Evolutionary conservation across 2,888 invertebrate species (phyloP), one percentile per base, ranked within the genome.

Genomic region (Microctonus brassicae): DNA sequence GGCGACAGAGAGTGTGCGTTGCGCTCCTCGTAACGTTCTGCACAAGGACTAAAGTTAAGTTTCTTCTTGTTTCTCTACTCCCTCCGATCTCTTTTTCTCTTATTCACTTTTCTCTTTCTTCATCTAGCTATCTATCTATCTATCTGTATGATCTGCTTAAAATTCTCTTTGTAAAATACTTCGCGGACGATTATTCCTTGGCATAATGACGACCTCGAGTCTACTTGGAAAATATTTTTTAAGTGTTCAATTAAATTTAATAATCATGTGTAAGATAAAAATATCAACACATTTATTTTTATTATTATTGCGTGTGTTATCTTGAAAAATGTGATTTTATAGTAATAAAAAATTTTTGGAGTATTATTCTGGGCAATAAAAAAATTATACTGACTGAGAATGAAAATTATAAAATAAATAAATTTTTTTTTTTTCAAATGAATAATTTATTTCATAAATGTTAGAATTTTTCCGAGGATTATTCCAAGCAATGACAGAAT

Each of bases 1-100:
- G 58, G 60, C 47, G 33, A 53, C 66, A n/a, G n/a, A 71, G 71
- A 61, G 66, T 52, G 61, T 22, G 62, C 78, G 79, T 77, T 77
- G 74, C 72, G 78, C 57, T 39, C 20, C 20, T n/a, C 58, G 26
- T 29, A 47, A 33, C 33, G n/a, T 47, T 42, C 24, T 57, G 24
- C n/a, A 39, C 29, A 39, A 66, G 26, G 55, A 57, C 66, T 39
- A 57, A 57, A 33, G 34, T 57, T 34, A 58, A 58, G 36, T 57
- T 64, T 64, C 52, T 52, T 29, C 26, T 4, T 24, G 17, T 42
- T 29, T 52, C 29, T 29, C 29, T 34, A 53, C 24, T 13, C 57
- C 29, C 24, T 34, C 6, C 33, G 13, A 39, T 65, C 33, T 47
- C 47, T 20, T 47, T 47, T 47, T 17, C 47, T 6, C 7, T 47